Evolutionary conservation across 2,888 invertebrate species (phyloP), one percentile per base, ranked within the genome.

Genomic region (Erebia epiphron): DNA sequence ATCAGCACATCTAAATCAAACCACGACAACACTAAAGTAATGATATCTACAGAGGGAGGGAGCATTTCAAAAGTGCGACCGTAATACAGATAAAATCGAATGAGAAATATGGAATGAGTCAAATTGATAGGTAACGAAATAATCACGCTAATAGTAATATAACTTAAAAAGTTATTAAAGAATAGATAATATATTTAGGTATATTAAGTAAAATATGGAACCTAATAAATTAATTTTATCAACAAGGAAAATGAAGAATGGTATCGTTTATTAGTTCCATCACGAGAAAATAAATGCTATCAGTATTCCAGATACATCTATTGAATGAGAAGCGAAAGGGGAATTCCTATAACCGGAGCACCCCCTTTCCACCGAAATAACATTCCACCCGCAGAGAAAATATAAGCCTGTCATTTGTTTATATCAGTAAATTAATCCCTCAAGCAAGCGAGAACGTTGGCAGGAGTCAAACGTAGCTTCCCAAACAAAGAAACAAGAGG

Each of bases 401-500:
- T 86, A 86, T 87, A 85, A 85, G 84, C 83, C 82, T 84, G 84
- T 86, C 86, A 90, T 90, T 90, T 88, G 87, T 87, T 88, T 88
- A 86, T 87, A 86, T 87, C 84, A 85, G 79, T 80, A 84, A 87
- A 89, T 90, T 85, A 89, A 89, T 89, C 86, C 86, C 83, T 81
- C 76, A 80, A 82, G 82, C 76, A 76, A 35, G 14, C 52, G 63
- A 70, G 67, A 71, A 71, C 61, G 62, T 57, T 63, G 66, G 68
- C 46, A 60, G 80, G 79, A 90, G 89, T 87, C 90, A 89, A 86
- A 86, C 84, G 82, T 84, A 83, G 84, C 86, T 83, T 82, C 82
- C 83, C 86, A 88, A 89, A 90, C 88, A 91, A 91, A 91, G 89
- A 90, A 90, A 90, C 87, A 86, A 79, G 83, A 84, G 88, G 88